These are phyloP conservation scores for Collichthys lucidus DNA, from an alignment of 2,113 vertebrate species.

Conservation along the genomic window DNA sequence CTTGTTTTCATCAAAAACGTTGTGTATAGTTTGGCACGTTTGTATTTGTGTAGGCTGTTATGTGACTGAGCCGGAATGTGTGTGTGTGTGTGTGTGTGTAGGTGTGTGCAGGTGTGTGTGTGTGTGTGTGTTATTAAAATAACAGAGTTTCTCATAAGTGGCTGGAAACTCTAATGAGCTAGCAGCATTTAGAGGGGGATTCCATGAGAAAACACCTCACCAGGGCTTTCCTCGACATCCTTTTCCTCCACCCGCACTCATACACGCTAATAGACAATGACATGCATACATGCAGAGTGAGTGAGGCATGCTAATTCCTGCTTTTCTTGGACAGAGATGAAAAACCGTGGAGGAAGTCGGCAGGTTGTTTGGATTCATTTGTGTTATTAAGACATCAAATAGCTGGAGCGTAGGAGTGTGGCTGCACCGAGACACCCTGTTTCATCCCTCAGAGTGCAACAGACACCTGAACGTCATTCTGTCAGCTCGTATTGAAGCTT, in stretches of 20 bases:
- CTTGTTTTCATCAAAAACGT: slow-evolving; percentile 52
- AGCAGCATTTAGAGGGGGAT: slow-evolving; percentile 51
- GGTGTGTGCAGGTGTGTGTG: background rate
- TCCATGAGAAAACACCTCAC: slow-evolving; percentile 70
- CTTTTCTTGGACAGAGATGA: slow-evolving; percentile 64
- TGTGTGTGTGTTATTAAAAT: slow-evolving; percentile 48
- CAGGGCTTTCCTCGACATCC: slow-evolving; percentile 70
- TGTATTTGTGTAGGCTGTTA: slow-evolving; percentile 23
- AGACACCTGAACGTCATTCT: slow-evolving; percentile 13
- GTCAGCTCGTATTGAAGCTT: slow-evolving; percentile 5
- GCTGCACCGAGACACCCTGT: background rate
- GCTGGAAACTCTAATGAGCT: slow-evolving; percentile 72
- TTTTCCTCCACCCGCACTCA: slow-evolving; percentile 28
- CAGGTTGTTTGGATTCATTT: slow-evolving; percentile 47
- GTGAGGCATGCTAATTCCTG: slow-evolving; percentile 54
- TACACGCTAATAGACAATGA: slow-evolving; percentile 54
- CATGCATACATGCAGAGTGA: slow-evolving; percentile 46
- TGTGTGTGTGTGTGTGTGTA: slow-evolving; percentile 20
- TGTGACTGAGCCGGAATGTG: slow-evolving; percentile 34
- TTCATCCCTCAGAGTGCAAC: background rate
- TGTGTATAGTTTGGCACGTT: slow-evolving; percentile 43
- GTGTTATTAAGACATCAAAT: slow-evolving; percentile 61
- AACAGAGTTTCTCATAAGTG: slow-evolving; percentile 54
- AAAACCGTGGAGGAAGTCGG: slow-evolving; percentile 36
- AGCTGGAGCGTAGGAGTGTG: slow-evolving; percentile 18